Evolutionary conservation across 2,888 invertebrate genomes (phyloP), one percentile per base, ranked within the genome.

Genomic region (Hirtodrosophila trivittata): DNA sequence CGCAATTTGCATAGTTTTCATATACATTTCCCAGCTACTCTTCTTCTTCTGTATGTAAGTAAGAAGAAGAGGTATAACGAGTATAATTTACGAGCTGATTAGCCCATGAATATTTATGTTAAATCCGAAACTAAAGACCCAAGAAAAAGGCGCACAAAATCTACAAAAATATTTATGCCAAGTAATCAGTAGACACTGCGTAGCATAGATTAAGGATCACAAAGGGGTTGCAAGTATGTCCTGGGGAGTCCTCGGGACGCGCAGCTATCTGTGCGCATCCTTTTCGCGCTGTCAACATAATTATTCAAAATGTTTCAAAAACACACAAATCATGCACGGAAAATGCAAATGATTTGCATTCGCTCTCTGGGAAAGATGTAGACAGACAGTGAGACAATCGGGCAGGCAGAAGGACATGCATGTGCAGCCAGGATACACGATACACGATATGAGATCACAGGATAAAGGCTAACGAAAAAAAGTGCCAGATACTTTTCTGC

Each of bases 1-100:
- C 38, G 30, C 33, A 49, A 68, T 69, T 69, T 70, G 70, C 70
- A 69, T 70, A 46, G 52, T 80, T 76, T 71, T 54, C 65, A 64
- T 69, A 47, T 58, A 30, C 49, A 70, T 70, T 70, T 70, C 66
- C 71, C 71, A 70, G 69, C 51, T 50, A 33, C 63, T 67, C n/a
- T n/a, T n/a, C n/a, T n/a, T n/a, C n/a, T n/a, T n/a, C n/a, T n/a
- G n/a, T n/a, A n/a, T n/a, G n/a, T n/a, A n/a, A 54, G 58, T 42
- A 51, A 54, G 33, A 26, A 46, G 39, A 38, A 45, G 39, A 56
- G 45, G 46, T 52, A 74, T 49, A 54, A 35, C 56, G 55, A 69
- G 72, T 75, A 85, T 84, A 83, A 83, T 83, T 83, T 83, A 83
- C 85, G 82, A 83, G 82, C 82, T 85, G 82, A 83, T 83, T 82